These are phyloP conservation scores for Monochamus saltuarius DNA, from an alignment of 1,140 invertebrate genomes.

Conservation along the genomic window DNA sequence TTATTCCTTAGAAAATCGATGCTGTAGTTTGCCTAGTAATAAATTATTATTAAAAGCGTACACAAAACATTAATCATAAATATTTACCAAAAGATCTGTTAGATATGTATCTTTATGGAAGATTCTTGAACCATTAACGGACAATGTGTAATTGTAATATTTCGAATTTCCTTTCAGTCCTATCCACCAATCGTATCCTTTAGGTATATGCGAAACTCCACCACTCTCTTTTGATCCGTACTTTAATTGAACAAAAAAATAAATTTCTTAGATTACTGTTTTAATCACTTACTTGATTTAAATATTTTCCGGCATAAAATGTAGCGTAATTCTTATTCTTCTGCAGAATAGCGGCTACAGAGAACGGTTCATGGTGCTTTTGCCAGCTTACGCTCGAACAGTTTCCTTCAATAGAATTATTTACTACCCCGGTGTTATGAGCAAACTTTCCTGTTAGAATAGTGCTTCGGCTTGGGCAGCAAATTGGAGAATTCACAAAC, in stretches of 20 bases:
- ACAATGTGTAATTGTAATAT: conserved; percentile 88
- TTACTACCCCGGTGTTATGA: conserved; percentile 77
- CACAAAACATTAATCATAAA: conserved; percentile 17
- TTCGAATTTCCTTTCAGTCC: conserved; percentile 81
- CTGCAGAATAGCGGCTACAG: conserved; percentile 67
- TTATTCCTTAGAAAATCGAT: conserved; percentile 59
- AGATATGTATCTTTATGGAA: conserved; percentile 72
- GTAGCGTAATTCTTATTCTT: conserved; percentile 66
- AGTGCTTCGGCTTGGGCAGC: conserved; percentile 86
- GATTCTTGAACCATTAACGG: conserved; percentile 71
- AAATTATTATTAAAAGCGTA: conserved; percentile 19
- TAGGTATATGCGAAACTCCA: conserved; percentile 67
- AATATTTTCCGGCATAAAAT: conserved; percentile 86
- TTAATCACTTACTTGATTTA: conserved; percentile 66
- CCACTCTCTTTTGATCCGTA: conserved; percentile 62
- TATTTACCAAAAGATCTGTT: conserved; percentile 81
- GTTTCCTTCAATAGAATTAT: conserved; percentile 76
- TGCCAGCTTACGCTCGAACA: conserved; percentile 74
- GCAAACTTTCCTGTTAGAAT: conserved; percentile 82
- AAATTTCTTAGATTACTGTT: neutral
- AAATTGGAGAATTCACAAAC: conserved; percentile 80
- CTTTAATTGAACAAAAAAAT: conserved; percentile 48
- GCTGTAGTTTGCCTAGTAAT: conserved; percentile 57
- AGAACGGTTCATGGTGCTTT: conserved; percentile 60
- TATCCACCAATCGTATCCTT: conserved; percentile 80